These are phyloP conservation scores for Remorina albescens DNA, from an alignment of 2,797 vertebrate genomes.

Conservation along the genomic window DNA sequence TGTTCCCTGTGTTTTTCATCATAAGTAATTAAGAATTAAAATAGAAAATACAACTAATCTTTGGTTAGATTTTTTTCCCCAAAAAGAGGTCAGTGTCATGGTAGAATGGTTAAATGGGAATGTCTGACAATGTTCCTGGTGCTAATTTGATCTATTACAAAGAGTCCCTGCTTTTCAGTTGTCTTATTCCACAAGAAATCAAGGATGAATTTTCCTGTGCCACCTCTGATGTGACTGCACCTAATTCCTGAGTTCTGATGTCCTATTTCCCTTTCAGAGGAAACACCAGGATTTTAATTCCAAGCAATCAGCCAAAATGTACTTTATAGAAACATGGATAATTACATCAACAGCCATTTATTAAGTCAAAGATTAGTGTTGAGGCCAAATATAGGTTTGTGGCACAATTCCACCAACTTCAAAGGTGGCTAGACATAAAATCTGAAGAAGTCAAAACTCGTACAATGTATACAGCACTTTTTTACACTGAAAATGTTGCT, in stretches of 20 bases:
- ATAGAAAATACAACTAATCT: no score
- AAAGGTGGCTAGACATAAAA: no score
- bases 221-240: not conserved
- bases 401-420: no score
- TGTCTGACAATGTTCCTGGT: not conserved
- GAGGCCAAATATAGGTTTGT: no score
- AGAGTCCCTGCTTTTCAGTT: no score
- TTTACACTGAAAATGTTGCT: no score
- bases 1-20: not conserved
- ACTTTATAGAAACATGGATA: constrained; percentile 2
- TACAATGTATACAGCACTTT: no score
- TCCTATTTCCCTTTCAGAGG: no score
- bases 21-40: no score
- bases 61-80: not conserved
- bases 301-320: not conserved
- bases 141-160: not conserved
- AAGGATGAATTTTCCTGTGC: not conserved
- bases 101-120: not conserved
- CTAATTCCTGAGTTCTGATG: no score
- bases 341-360: constrained; percentile 3
- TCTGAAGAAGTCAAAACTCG: no score
- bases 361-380: constrained; percentile 2
- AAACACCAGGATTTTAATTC: not conserved
- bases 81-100: not conserved
- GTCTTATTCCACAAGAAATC: not conserved